Evolutionary conservation across 2,113 vertebrate genomes (phyloP).

Genomic region (Hucho hucho): DNA sequence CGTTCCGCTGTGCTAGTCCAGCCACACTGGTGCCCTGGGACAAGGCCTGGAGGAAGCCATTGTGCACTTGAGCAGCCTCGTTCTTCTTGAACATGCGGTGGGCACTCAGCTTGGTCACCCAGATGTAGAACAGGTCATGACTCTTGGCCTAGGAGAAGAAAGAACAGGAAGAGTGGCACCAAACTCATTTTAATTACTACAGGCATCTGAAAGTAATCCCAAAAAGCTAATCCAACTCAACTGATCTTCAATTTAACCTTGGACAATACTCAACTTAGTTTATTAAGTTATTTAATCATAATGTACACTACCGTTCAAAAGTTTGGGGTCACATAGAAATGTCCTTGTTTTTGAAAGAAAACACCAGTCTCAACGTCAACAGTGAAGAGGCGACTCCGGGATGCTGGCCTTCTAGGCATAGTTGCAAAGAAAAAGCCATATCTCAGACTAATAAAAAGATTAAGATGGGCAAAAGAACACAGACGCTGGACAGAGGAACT

Average conservation of each 20-base stretch:
- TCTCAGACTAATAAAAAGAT: too few relatives aligned
- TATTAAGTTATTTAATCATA: background rate
- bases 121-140: slow-evolving; percentile 85
- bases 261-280: background rate
- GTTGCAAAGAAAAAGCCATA: too few relatives aligned
- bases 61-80: slow-evolving; percentile 70
- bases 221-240: background rate
- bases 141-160: slow-evolving; percentile 78
- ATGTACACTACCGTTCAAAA: too few relatives aligned
- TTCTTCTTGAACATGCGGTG: slow-evolving; percentile 81
- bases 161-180: background rate
- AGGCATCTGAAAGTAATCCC: background rate
- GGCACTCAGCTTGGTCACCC: slow-evolving; percentile 85
- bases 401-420: too few relatives aligned
- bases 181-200: background rate
- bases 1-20: slow-evolving; percentile 49
- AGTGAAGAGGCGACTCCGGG: too few relatives aligned
- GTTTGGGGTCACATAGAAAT: too few relatives aligned
- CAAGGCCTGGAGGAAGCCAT: slow-evolving; percentile 68
- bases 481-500: too few relatives aligned
- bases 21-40: slow-evolving; percentile 44
- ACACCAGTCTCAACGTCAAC: too few relatives aligned
- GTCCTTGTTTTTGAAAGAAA: too few relatives aligned
- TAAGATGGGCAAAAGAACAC: too few relatives aligned
- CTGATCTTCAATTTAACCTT: background rate